Base-by-base conservation (phyloP, 2,113 vertebrate species). In the Nanorana parkeri region DNA sequence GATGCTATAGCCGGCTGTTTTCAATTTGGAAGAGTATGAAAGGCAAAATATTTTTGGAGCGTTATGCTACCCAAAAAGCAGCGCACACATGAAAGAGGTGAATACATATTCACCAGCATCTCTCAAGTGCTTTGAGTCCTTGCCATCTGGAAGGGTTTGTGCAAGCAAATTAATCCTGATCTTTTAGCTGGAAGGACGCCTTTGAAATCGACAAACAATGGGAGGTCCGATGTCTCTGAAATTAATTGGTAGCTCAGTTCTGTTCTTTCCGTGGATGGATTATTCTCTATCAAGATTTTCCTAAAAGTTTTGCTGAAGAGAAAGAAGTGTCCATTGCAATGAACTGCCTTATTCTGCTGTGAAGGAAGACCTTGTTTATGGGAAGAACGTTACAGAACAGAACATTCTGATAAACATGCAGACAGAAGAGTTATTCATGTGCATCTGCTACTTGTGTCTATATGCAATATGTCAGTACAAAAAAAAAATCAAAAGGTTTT, bases 31-130 rank as follows among this genome's bases (percentile, higher is more conserved):
- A 63, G 66, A 55, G 60, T 75, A 81, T 81, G 61, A 81, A 81
- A 81, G 80, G 47, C 15, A 67, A 73, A 74, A 81, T 75, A 81
- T 67, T 81, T 79, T 75, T 66, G 77, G n/a, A 81, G 47, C 47
- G 55, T 36, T 58, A 56, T 28, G 56, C 52, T 52, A 47, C 21
- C 41, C 71, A 51, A 55, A 74, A 66, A 81, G 23, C 68, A 55
- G 32, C 68, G 55, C 15, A 47, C 24, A 73, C 56, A 81, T 65
- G 68, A 80, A 80, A 80, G 78, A 52, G 23, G 58, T 80, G 56
- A 63, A 72, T 23, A 28, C 54, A 79, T 68, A 72, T 73, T 68
- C 63, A 23, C 60, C 41, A 64, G 20, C 17, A 4, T 41, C 56
- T 81, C 32, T 81, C 55, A 64, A 72, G 52, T 28, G 51, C 78